Base-by-base conservation (phyloP, 2,797 vertebrate genomes). In the Gymnothorax javanicus region DNA sequence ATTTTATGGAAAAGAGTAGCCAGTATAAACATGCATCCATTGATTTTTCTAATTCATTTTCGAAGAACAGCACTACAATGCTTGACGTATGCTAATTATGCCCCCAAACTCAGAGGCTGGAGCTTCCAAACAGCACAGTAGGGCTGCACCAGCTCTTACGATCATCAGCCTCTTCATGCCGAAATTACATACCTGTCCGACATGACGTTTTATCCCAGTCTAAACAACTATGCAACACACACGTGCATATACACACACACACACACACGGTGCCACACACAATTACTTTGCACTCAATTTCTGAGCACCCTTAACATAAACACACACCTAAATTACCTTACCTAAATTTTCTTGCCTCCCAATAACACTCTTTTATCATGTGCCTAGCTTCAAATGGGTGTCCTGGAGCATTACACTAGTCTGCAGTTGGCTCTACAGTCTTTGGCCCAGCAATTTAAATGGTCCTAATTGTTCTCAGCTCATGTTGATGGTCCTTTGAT, bases 391-490 rank as follows among this genome's bases (percentile, higher is more conserved):
- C 11, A 52, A 6, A 56, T 7, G 52, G 23, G 52, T 54, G 77
- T 20, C 4, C 52, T 9, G 23, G 50, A 81, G 77, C 52, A 50
- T 9, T 20, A 54, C 2, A 56, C 20, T 25, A 20, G 77, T 23
- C 77, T 81, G 77, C 52, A n/a, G 20, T 56, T 25, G 52, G 52
- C 52, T n/a, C n/a, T 20, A 81, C 77, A 9, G 56, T 81, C 50
- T 81, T 17, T 81, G 77, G 17, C 50, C 20, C 52, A 54, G 50
- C 77, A 81, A 54, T 81, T 81, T 81, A 81, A 81, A 81, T 81
- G 52, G 50, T 43, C 86, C 82, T 62, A 75, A 83, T 84, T 87
- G 83, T 83, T 27, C 25, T 52, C 81, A 84, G 86, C 84, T 60
- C 69, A 56, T 85, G 84, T 77, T 69, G 59, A 23, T 84, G 85